A percentile compares a stretch with the other conserved stretches of the same genome.
phyloP scores from a whole-genome alignment of 1,140 invertebrate genomes.

The Argopecten irradians region DNA sequence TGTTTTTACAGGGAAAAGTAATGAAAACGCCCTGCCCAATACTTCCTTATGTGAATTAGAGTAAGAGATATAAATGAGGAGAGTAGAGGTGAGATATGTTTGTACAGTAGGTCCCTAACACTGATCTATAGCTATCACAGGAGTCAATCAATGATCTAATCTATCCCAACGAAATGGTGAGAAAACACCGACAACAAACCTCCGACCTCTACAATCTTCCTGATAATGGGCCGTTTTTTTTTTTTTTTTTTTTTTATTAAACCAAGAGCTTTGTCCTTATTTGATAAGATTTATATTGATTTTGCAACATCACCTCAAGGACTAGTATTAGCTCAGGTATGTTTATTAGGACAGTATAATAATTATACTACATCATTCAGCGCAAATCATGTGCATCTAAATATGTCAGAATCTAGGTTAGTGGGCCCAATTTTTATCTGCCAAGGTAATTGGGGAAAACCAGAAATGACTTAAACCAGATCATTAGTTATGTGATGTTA shows the following conservation, averaged over 20 bases:
- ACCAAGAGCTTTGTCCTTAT: neutral
- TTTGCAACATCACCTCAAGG: neutral
- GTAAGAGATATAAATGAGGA: neutral
- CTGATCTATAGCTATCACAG: neutral
- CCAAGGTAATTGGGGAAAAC: neutral
- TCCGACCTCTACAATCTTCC: neutral
- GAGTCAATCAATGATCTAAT: constrained; percentile 13
- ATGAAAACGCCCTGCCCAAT: neutral
- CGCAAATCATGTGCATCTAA: neutral
- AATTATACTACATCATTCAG: neutral
- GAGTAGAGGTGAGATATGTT: neutral
- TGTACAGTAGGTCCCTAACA: neutral
- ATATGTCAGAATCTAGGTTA: neutral
- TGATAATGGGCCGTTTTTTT: neutral
- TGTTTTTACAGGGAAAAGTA: neutral
- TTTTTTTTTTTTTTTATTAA: neutral
- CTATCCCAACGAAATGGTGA: neutral
- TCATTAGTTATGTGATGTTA: neutral
- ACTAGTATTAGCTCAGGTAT: neutral
- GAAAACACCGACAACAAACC: neutral
- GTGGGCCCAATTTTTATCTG: neutral
- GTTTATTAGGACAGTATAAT: neutral
- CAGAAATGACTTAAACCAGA: neutral
- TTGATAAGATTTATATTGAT: neutral
- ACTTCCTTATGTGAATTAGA: neutral